Conservation (phyloP, 2,113 vertebrate genomes). For the Vicugna pacos region DNA sequence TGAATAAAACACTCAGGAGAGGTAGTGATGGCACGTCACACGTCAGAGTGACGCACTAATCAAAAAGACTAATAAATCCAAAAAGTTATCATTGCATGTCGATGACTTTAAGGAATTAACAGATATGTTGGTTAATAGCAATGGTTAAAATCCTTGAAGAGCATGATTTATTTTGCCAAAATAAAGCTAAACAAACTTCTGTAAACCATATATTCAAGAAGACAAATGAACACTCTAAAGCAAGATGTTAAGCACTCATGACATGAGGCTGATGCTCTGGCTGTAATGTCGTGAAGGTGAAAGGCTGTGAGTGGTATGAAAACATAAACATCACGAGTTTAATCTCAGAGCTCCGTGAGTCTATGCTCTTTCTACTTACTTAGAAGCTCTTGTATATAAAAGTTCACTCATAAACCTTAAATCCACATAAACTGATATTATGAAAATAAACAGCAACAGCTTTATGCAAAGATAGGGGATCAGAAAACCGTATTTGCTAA, state of each 20-base stretch:
- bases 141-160: not conserved
- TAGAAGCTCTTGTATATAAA: slow-evolving; percentile 23
- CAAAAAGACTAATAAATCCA: not conserved
- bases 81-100: not conserved
- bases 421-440: not conserved
- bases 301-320: not conserved
- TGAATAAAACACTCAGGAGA: not conserved
- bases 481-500: not conserved
- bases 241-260: not conserved
- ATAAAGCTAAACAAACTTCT: not conserved
- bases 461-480: not conserved
- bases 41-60: not conserved
- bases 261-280: not conserved
- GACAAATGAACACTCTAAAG: not conserved
- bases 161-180: not conserved
- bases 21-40: not conserved
- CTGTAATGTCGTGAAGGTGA: not conserved
- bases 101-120: not conserved
- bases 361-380: not conserved
- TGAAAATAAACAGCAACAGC: not conserved
- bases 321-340: not conserved
- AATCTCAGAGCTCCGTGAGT: not conserved
- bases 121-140: not conserved
- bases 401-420: slow-evolving; percentile 41
- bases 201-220: not conserved